Conservation (phyloP, 2,113 vertebrate species). For the Myrmecophaga tridactyla region DNA sequence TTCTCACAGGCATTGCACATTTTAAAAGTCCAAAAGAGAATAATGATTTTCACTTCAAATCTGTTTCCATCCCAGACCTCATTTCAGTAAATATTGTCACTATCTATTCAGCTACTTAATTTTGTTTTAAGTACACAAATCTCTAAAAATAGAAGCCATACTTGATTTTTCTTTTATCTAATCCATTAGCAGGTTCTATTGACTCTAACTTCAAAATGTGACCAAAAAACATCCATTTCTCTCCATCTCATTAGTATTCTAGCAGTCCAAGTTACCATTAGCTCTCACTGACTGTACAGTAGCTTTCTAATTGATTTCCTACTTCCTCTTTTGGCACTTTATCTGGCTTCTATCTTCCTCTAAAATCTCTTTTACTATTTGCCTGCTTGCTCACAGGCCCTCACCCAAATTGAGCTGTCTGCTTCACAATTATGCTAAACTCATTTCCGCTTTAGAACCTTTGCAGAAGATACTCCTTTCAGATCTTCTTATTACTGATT, state of each 20-base stretch:
- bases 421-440: background rate
- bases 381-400: background rate
- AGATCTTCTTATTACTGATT: background rate
- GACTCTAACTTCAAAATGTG: background rate
- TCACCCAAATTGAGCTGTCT: background rate
- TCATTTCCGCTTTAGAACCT: background rate
- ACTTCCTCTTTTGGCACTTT: background rate
- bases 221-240: background rate
- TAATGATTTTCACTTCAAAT: background rate
- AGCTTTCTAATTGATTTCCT: background rate
- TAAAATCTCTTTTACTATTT: background rate
- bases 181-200: background rate
- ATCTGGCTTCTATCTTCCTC: background rate
- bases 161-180: background rate
- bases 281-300: background rate
- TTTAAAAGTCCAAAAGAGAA: background rate
- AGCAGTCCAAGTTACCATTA: no score
- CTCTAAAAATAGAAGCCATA: background rate
- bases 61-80: background rate
- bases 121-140: background rate
- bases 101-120: background rate
- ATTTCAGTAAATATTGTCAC: background rate
- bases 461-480: background rate
- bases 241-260: background rate
- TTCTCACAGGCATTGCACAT: background rate